Conservation (phyloP, 2,113 vertebrate genomes). For the Labrus mixtus region DNA sequence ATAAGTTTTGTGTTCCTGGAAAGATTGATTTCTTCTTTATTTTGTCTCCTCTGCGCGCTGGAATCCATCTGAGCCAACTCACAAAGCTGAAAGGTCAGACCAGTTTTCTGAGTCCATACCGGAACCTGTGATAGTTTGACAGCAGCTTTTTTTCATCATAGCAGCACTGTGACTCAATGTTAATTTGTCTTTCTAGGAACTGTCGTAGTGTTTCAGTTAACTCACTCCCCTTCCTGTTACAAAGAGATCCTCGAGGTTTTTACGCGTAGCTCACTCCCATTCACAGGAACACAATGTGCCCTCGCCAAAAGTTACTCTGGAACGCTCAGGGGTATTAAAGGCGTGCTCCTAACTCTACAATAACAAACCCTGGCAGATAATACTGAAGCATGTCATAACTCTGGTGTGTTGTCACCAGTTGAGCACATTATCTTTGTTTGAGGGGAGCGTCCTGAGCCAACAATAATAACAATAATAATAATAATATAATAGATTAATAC, state of each 20-base stretch:
- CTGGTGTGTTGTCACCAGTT: not conserved
- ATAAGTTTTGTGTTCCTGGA: not conserved
- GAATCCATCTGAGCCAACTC: conserved; percentile 29
- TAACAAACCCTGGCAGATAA: not conserved
- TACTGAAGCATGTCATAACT: not conserved
- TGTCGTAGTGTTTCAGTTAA: not conserved
- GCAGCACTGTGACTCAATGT: not conserved
- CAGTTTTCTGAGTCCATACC: not conserved
- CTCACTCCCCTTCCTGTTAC: not conserved
- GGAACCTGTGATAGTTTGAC: not conserved
- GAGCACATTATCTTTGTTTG: not conserved
- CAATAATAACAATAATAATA: not conserved
- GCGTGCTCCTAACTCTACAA: not conserved
- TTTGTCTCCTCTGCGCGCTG: not conserved
- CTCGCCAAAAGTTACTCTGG: not conserved
- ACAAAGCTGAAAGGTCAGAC: conserved; percentile 65
- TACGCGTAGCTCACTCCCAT: not conserved
- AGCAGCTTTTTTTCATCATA: not conserved
- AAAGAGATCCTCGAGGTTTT: conserved; percentile 6
- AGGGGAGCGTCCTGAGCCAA: not conserved
- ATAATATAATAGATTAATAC: not conserved
- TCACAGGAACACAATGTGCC: not conserved
- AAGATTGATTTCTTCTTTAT: not conserved
- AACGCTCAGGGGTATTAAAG: not conserved
- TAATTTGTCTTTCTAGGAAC: conserved; percentile 11